Conservation (phyloP, 2,888 invertebrate genomes). For the Bombylius discolor region DNA sequence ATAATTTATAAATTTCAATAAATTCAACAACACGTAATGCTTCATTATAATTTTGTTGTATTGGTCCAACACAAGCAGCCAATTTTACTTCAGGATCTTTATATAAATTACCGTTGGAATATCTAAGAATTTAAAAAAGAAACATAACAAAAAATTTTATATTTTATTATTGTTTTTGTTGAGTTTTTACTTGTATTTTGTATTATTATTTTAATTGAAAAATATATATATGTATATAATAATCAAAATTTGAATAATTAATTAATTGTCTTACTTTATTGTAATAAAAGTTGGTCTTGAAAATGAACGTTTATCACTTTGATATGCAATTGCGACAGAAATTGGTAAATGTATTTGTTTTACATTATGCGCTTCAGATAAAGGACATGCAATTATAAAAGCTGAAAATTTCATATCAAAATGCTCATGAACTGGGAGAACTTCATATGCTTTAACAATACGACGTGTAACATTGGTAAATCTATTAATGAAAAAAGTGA, state of each 20-base stretch:
- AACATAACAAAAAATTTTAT: not conserved
- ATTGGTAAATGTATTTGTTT: conserved; percentile 23
- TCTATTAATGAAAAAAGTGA: not conserved
- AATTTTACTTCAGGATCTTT: conserved; percentile 12
- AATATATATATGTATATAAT: no score
- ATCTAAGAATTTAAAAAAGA: not conserved
- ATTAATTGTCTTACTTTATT: conserved; percentile 23
- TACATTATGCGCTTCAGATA: conserved; percentile 11
- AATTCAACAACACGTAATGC: conserved; percentile 39
- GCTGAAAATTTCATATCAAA: conserved; percentile 37
- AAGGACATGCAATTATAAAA: conserved; percentile 33
- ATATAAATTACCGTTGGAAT: not conserved
- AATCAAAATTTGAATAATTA: not conserved
- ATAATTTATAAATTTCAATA: conserved; percentile 37
- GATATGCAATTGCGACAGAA: conserved; percentile 27
- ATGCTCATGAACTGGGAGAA: conserved; percentile 37
- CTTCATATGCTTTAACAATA: conserved; percentile 24
- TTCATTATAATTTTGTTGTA: conserved; percentile 35
- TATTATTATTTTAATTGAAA: no score
- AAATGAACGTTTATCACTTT: conserved; percentile 25
- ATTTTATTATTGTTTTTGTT: no score
- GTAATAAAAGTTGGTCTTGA: conserved; percentile 28
- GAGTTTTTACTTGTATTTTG: no score
- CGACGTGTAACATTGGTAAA: not conserved
- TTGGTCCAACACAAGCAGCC: conserved; percentile 35